A percentile compares a stretch with the other conserved stretches of the same genome.
Conservation (phyloP, 2,113 vertebrate genomes). For the Caranx melampygus region DNA sequence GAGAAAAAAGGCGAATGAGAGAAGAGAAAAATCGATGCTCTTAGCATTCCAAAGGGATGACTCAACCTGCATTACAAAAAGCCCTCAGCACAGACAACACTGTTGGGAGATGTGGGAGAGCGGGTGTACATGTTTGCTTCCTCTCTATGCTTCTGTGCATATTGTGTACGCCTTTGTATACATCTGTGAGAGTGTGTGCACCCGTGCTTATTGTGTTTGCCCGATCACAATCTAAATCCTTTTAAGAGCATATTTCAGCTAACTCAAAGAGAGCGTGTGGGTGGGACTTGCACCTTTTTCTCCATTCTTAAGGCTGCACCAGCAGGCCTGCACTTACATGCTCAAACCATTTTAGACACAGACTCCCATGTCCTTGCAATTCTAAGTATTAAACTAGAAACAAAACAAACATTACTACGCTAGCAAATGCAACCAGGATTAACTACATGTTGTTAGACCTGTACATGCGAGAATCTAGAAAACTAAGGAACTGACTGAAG, state of each 20-base stretch:
- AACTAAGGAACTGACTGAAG: not conserved
- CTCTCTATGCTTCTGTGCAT: constrained; percentile 27
- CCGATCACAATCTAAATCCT: constrained; percentile 10
- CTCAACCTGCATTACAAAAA: constrained; percentile 71
- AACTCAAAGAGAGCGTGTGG: constrained; percentile 9
- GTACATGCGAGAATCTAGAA: not conserved
- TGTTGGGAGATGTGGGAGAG: constrained; percentile 43
- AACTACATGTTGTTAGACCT: not conserved
- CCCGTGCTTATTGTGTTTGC: constrained; percentile 6
- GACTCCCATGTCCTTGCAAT: not conserved
- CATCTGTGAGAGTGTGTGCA: not conserved
- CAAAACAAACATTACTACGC: not conserved
- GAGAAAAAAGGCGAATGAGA: constrained; percentile 39
- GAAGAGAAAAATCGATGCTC: constrained; percentile 69
- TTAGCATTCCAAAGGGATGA: constrained; percentile 80
- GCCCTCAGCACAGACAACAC: constrained; percentile 51
- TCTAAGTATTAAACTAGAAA: not conserved
- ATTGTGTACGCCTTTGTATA: constrained; percentile 29
- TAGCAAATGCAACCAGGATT: not conserved
- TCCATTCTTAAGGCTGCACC: constrained; percentile 9
- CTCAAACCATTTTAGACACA: not conserved
- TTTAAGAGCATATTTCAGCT: constrained; percentile 18
- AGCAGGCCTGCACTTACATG: constrained; percentile 29
- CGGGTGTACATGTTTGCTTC: constrained; percentile 33
- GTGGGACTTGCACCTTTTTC: constrained; percentile 25